Base-by-base conservation (phyloP, 2,113 vertebrate species). In the Erythrocercus mccallii region DNA sequence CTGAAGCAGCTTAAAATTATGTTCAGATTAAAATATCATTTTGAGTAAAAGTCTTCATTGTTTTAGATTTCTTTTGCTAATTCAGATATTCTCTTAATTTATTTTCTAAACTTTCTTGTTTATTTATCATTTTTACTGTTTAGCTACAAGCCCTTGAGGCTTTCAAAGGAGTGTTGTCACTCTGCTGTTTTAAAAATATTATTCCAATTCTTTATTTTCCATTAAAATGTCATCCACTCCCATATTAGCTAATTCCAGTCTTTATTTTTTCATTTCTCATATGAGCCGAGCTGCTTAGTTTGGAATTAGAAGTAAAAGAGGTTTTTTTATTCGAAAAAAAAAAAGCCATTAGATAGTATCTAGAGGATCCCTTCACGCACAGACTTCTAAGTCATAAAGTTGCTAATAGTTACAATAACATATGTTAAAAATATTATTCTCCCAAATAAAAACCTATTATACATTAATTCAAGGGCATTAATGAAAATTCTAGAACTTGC, bases 321-420 rank as follows among this genome's bases (percentile, higher is more conserved):
- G 45, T 9, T 79, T 42, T 42, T 77, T 94, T 65, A 86, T 80
- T 38, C 61, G 15, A 57, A 90, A 92, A 38, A 90, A 92, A 38
- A 44, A 38, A 48, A 15, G 2, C 33, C 81, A 20, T 83, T 54
- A 42, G 45, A 40, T 30, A 72, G 25, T 25, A 68, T 58, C 68
- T 88, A 81, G 38, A 88, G 24, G 12, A 60, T 53, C 70, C 80
- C 76, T 78, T 33, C n/a, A 89, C 11, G 66, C 69, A 79, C 35
- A 74, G 72, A 91, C 53, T 56, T 6, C 6, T 87, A 94, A 85
- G 85, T 90, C 88, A 95, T 68, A 94, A 92, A 87, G 72, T 48
- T 81, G 4, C 23, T 57, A 93, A 87, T 25, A 87, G 33, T 84
- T 89, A 47, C 42, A 82, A 66, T 93, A 95, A 73, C 42, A 50